Evolutionary conservation across 2,888 invertebrate genomes (phyloP).

Genomic region (Leptopilina myrica): DNA sequence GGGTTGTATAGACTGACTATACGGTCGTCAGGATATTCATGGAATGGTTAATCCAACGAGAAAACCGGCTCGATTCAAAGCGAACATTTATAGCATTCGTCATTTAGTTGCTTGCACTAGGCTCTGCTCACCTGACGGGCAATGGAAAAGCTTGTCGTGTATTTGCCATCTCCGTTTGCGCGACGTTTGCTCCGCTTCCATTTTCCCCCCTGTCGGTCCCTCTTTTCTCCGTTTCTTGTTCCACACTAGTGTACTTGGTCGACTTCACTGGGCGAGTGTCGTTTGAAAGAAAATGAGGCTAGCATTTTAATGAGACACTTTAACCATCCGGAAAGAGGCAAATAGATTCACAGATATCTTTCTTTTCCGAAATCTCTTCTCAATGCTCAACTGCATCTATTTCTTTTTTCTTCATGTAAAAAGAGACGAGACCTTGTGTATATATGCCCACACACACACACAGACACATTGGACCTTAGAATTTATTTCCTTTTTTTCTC

Average conservation of each 20-base stretch:
- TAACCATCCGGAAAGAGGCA: conserved; percentile 64
- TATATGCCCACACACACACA: too few relatives aligned
- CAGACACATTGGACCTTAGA: too few relatives aligned
- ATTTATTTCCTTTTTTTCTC: neutral
- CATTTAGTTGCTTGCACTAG: conserved; percentile 59
- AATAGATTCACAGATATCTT: conserved; percentile 73
- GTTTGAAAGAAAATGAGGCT: conserved; percentile 70
- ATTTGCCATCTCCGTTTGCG: conserved; percentile 73
- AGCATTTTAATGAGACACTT: conserved; percentile 72
- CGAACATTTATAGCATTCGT: conserved; percentile 58
- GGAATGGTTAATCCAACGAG: conserved; percentile 64
- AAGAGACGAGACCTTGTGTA: neutral
- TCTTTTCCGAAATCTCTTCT: conserved; percentile 45
- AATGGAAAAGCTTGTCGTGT: conserved; percentile 66
- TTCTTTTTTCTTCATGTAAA: conserved; percentile 8
- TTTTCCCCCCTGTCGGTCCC: conserved; percentile 54
- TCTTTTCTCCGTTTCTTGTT: conserved; percentile 51
- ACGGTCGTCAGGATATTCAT: conserved; percentile 66
- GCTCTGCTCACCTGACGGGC: conserved; percentile 59
- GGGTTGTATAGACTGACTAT: conserved; percentile 1
- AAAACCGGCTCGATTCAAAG: conserved; percentile 44
- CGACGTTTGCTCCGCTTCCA: conserved; percentile 64
- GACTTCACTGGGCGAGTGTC: conserved; percentile 38
- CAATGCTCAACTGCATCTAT: conserved; percentile 54
- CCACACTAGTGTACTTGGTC: conserved; percentile 47